phyloP scores from a whole-genome alignment of 2,797 vertebrate species.

The Esox masquinongy region DNA sequence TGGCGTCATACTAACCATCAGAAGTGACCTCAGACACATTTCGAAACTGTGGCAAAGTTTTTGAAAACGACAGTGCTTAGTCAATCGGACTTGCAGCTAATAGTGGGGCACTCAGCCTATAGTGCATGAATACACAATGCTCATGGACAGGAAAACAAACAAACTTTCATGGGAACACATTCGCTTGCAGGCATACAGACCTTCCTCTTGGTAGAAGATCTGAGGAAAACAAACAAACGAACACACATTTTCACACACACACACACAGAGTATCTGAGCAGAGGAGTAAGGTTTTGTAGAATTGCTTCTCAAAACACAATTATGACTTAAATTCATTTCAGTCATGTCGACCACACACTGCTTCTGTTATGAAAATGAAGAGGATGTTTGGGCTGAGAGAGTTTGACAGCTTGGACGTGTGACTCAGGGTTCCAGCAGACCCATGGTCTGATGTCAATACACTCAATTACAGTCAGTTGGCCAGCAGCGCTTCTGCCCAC shows the following conservation, averaged over 20 bases:
- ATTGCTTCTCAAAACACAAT: not conserved
- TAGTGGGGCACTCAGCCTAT: not conserved
- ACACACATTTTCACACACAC: not conserved
- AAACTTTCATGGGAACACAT: not conserved
- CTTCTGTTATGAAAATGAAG: no score
- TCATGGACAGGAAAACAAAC: not conserved
- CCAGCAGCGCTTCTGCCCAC: not conserved
- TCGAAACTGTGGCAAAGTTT: conserved; percentile 27
- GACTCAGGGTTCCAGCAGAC: not conserved
- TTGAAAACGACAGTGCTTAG: conserved; percentile 9
- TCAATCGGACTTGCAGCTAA: not conserved
- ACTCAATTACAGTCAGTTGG: not conserved
- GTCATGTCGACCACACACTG: no score
- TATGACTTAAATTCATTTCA: not conserved
- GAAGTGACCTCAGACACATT: conserved; percentile 30
- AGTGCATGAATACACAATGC: not conserved
- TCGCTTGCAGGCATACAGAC: no score
- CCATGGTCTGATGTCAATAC: not conserved
- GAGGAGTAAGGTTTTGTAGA: not conserved
- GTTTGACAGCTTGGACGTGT: not conserved
- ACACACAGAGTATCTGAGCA: not conserved
- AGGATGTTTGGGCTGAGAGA: not conserved
- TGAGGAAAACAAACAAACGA: not conserved
- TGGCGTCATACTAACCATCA: conserved; percentile 37
- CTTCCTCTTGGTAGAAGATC: no score